phyloP scores from a whole-genome alignment of 2,113 vertebrate species.

The Excalfactoria chinensis region DNA sequence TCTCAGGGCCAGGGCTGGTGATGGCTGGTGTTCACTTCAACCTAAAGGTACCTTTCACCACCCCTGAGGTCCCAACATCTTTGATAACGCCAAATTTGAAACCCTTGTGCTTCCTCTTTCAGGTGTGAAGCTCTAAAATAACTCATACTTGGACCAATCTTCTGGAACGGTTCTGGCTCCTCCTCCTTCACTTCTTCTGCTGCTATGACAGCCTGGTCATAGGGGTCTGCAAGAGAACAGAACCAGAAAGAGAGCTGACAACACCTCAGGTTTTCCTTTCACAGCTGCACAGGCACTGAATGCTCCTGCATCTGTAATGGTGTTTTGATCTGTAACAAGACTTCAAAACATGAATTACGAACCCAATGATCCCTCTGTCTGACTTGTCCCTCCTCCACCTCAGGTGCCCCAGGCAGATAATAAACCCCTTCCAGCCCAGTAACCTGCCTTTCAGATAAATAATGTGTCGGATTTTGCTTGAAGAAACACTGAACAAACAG shows the following conservation, averaged over 20 bases:
- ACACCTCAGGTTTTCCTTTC: not conserved
- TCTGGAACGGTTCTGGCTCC: conserved; percentile 93
- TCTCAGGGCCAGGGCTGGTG: not conserved
- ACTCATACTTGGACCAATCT: conserved; percentile 97
- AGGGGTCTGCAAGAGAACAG: conserved; percentile 89
- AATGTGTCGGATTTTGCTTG: not conserved
- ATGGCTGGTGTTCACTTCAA: not conserved
- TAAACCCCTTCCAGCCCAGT: not conserved
- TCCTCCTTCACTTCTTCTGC: conserved; percentile 95
- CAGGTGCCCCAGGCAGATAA: not conserved
- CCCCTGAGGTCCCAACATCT: not conserved
- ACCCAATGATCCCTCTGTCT: not conserved
- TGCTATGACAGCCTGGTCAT: conserved; percentile 91
- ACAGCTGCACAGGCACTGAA: conserved; percentile 18
- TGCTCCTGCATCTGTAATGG: conserved; percentile 24
- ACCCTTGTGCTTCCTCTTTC: not conserved
- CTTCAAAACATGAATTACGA: not conserved
- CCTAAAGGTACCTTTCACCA: not conserved
- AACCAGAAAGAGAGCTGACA: conserved; percentile 37
- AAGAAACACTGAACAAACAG: not conserved
- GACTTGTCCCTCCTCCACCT: not conserved
- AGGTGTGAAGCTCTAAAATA: not conserved
- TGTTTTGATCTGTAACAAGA: not conserved
- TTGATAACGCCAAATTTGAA: not conserved
- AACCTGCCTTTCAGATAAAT: not conserved